phyloP scores from a whole-genome alignment of 2,888 invertebrate genomes.

The Stenolophus ochropezus region DNA sequence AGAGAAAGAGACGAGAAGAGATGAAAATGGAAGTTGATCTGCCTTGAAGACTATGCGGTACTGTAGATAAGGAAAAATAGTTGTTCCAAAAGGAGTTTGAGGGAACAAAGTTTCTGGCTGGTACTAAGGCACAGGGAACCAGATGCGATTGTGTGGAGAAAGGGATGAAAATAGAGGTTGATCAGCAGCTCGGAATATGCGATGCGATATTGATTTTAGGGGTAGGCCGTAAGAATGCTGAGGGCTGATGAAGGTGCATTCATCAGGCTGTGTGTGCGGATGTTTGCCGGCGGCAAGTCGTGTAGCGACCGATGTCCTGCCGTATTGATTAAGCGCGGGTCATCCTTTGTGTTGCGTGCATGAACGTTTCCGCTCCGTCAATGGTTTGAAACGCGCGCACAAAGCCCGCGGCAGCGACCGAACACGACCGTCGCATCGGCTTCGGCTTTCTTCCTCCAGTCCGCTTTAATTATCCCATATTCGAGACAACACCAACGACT shows the following conservation, averaged over 20 bases:
- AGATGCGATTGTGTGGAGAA: no score
- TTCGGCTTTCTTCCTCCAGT: conserved; percentile 43
- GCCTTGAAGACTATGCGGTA: no score
- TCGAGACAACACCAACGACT: conserved; percentile 62
- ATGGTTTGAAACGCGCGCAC: conserved; percentile 52
- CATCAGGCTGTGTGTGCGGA: conserved; percentile 32
- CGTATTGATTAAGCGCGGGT: conserved; percentile 58
- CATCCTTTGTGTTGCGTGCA: conserved; percentile 57
- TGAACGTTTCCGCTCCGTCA: conserved; percentile 56
- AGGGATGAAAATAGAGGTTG: background rate
- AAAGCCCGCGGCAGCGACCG: conserved; percentile 36
- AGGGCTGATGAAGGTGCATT: conserved; percentile 14
- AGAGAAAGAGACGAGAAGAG: no score
- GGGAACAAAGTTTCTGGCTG: no score
- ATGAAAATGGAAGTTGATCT: no score
- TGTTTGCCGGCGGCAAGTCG: conserved; percentile 34
- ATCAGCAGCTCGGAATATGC: background rate
- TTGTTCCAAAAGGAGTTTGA: no score
- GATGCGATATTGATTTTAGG: conserved; percentile 22
- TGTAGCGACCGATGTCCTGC: conserved; percentile 57
- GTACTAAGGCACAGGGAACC: no score
- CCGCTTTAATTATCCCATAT: conserved; percentile 55
- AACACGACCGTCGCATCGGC: conserved; percentile 22
- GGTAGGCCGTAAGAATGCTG: conserved; percentile 9
- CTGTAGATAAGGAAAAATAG: no score